Evolutionary conservation across 2,888 invertebrate species (phyloP).

Genomic region (Latrodectus hesperus): DNA sequence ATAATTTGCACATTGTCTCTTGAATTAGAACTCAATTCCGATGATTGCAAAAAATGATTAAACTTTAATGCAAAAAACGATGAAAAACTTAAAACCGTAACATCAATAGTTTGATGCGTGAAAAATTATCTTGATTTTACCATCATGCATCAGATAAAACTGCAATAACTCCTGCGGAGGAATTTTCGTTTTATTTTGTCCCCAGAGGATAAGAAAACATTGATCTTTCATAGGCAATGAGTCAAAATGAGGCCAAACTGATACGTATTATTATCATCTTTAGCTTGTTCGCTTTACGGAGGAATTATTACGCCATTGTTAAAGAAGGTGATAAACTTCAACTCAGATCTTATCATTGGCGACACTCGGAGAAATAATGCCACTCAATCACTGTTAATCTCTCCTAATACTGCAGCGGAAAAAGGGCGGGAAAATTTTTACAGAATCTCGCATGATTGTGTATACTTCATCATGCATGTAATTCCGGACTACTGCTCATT

Average conservation of each 20-base stretch:
- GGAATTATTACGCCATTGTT: neutral
- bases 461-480: constrained; percentile 9
- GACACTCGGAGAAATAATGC: neutral
- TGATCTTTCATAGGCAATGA: no score
- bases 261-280: neutral
- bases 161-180: no score
- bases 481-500: constrained; percentile 7
- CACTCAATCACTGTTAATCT: neutral
- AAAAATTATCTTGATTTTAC: no score
- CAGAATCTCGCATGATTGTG: neutral
- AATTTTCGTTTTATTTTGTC: no score
- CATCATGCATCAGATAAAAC: no score
- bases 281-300: neutral
- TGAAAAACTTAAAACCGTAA: no score
- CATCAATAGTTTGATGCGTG: no score
- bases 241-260: neutral
- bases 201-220: no score
- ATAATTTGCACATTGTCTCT: no score
- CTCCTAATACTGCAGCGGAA: neutral
- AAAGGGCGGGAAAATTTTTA: neutral
- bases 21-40: no score
- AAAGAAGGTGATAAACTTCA: neutral
- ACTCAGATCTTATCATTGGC: neutral
- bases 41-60: no score
- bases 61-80: no score